Evolutionary conservation across 2,113 vertebrate species (phyloP).

Genomic region (Centrocercus urophasianus): DNA sequence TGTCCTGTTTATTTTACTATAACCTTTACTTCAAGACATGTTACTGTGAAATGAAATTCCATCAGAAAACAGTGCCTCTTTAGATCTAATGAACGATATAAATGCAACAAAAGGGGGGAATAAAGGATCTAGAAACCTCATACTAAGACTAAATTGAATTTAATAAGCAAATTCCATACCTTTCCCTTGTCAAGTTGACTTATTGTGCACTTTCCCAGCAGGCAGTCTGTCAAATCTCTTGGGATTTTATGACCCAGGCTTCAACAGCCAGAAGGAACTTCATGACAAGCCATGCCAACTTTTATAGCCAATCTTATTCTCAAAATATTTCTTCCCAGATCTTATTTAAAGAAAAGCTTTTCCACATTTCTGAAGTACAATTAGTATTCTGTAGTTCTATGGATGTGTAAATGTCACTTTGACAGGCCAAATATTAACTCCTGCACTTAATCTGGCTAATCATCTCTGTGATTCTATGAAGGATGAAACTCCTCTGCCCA

Average conservation of each 20-base stretch:
- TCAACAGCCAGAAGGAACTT: background rate
- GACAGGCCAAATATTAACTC: background rate
- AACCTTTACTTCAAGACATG: background rate
- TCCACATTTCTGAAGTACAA: background rate
- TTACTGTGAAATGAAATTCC: background rate
- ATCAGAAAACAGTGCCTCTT: background rate
- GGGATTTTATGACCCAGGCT: background rate
- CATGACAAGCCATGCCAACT: too few species aligned
- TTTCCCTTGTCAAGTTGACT: too few species aligned
- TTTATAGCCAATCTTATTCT: background rate
- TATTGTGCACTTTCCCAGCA: background rate
- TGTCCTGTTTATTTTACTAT: background rate
- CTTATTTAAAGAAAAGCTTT: background rate
- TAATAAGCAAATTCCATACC: background rate
- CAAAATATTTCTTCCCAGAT: background rate
- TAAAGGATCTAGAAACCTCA: background rate
- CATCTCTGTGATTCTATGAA: background rate
- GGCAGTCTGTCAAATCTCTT: background rate
- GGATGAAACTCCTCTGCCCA: background rate
- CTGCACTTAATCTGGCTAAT: background rate
- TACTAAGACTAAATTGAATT: background rate
- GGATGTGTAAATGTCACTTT: background rate
- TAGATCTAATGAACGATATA: too few species aligned
- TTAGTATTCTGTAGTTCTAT: background rate
- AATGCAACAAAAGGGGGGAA: background rate